Percentiles rank a stretch among this genome's conserved stretches.
phyloP scores from a whole-genome alignment of 2,113 vertebrate genomes.

The Ancistrus triradiatus region DNA sequence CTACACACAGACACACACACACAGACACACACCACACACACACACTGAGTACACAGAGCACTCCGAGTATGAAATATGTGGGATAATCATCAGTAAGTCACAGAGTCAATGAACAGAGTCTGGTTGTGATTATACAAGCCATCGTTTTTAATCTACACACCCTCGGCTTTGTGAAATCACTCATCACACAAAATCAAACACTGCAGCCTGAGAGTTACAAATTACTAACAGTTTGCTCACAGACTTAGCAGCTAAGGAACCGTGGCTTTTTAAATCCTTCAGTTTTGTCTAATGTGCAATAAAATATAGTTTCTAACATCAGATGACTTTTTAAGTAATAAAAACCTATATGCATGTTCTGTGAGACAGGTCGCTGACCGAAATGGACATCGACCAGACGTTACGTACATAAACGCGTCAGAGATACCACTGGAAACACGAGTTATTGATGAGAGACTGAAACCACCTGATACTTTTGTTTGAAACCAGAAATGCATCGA shows the following conservation, averaged over 20 bases:
- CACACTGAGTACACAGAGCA: conserved; percentile 1
- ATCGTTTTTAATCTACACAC: not conserved
- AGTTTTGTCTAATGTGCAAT: not conserved
- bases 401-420: too few relatives aligned
- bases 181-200: not conserved
- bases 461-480: too few relatives aligned
- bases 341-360: too few relatives aligned
- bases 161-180: conserved; percentile 2
- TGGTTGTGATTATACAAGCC: conserved; percentile 8
- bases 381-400: too few relatives aligned
- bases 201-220: not conserved
- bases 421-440: too few relatives aligned
- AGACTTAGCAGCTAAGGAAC: not conserved
- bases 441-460: too few relatives aligned
- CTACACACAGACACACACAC: not conserved
- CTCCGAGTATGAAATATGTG: conserved; percentile 12
- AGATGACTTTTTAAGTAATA: too few relatives aligned
- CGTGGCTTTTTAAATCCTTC: not conserved
- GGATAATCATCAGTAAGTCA: conserved; percentile 10
- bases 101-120: not conserved
- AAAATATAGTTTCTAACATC: too few relatives aligned
- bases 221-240: not conserved
- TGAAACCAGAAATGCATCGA: too few relatives aligned
- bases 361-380: too few relatives aligned
- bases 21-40: conserved; percentile 1